A percentile compares a stretch with the other conserved stretches of the same genome.
phyloP scores from a whole-genome alignment of 2,888 invertebrate genomes.

The Euplexia lucipara region DNA sequence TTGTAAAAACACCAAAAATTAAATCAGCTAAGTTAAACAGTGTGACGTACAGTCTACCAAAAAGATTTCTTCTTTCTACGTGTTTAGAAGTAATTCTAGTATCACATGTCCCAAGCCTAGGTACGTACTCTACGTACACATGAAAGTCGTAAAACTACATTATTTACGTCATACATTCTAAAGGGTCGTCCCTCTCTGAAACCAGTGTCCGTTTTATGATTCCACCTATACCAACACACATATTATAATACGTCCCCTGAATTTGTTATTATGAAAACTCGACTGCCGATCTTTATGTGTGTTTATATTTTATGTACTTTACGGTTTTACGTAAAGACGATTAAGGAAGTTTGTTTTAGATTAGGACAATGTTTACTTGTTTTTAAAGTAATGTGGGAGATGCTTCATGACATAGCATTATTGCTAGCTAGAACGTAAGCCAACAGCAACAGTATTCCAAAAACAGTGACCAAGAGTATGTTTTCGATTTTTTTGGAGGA shows the following conservation, averaged over 20 bases:
- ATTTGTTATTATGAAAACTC: slow-evolving; percentile 35
- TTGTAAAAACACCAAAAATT: slow-evolving; percentile 34
- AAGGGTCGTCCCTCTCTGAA: slow-evolving; percentile 49
- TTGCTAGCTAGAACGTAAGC: no score
- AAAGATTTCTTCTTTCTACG: slow-evolving; percentile 7
- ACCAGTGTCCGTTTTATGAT: slow-evolving; percentile 55
- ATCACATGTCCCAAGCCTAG: slow-evolving; percentile 11
- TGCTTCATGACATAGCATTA: no score
- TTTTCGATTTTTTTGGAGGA: no score
- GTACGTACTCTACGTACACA: slow-evolving; percentile 25
- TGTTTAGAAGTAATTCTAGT: slow-evolving; percentile 19
- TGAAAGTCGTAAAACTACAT: slow-evolving; percentile 54
- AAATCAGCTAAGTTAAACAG: slow-evolving; percentile 33
- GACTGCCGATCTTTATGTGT: slow-evolving; percentile 29
- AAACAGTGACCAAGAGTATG: no score
- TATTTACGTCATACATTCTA: slow-evolving; percentile 51
- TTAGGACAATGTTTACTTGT: not conserved
- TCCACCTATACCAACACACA: slow-evolving; percentile 41
- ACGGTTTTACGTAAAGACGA: slow-evolving; percentile 30
- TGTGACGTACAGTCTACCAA: slow-evolving; percentile 27
- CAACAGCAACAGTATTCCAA: no score
- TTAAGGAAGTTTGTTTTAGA: slow-evolving; percentile 18
- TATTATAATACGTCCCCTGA: slow-evolving; percentile 39
- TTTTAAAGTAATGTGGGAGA: not conserved
- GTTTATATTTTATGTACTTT: slow-evolving; percentile 28